Base-by-base conservation (phyloP, 30 jellyfish, hydroid and myxozoan species). In the Aurelia sp. region DNA sequence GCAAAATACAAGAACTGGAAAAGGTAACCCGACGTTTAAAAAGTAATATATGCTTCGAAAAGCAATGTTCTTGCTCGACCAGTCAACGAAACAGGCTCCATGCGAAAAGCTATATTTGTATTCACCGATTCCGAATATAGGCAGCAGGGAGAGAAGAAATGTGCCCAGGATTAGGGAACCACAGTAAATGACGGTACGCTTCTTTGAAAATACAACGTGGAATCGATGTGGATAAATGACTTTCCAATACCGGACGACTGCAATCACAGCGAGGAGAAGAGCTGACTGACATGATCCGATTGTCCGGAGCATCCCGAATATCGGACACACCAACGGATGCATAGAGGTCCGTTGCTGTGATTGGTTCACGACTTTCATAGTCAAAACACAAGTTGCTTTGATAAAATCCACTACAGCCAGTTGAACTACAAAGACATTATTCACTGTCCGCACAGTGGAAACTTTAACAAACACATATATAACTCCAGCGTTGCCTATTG, bases 1-100 rank as follows among this genome's bases (percentile, higher is more conserved):
- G 35, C 92, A 85, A 63, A 50, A 78, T n/a, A 89, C 38, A 17
- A 91, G 61, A 5, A 78, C 71, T 12, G 98, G 98, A 30, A 82
- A 75, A 21, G 93, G 70, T 3, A 91, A 16, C 4, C 96, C 98
- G 19, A 91, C 88, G 40, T 84, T 81, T 80, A 91, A 40, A 16
- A 72, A 44, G 48, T 91, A 91, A 69, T 88, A 91, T 12, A 91
- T 40, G 64, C 77, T 91, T 20, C 98, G 96, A 58, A 91, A 91
- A 27, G 67, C 79, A 31, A 67, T 63, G 80, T 84, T 85, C 27
- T 72, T 69, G n/a, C 84, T 31, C 5, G 90, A 69, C 98, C 98
- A 91, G 83, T 84, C 75, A n/a, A 96, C 87, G 58, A 91, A 91
- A 70, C 98, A 91, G 38, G 91, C 89, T 13, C 98, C 98, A 60